Base-by-base conservation (phyloP, 2,113 vertebrate genomes). In the Felis catus region DNA sequence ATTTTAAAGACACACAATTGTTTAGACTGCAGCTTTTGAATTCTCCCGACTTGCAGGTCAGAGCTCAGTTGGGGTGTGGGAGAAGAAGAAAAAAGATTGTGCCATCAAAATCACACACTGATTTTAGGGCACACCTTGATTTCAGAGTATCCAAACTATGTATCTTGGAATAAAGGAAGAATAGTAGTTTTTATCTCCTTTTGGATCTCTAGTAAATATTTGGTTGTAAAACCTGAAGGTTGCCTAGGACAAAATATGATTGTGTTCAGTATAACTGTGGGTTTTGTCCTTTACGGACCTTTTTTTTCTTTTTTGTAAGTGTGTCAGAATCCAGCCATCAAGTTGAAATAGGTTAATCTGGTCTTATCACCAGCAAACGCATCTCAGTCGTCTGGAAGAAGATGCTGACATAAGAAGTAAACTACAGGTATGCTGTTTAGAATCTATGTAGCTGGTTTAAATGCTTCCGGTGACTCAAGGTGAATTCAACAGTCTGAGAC, bases 311-410 rank as follows among this genome's bases (percentile, higher is more conserved):
- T 12, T 41, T 21, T 80, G 41, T 92, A 36, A 63, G 15, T 14
- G 27, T 91, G 85, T 94, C 93, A 39, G 84, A 95, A 95, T 91
- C 53, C 12, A 78, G 85, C 15, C 23, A 33, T 70, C 48, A 89
- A 31, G 25, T 45, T 95, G 79, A 97, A 97, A 84, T 63, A 93
- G 86, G 85, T 97, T 93, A 85, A 51, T 95, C 78, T 83, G 55
- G 7, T 87, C 66, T 93, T 95, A 93, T 36, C 70, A n/a, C 48
- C 39, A 84, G 58, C 70, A 81, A 73, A 39, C 0, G 0, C 76
- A 65, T 41, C 74, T 95, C 48, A 70, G 33, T 94, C 86, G 82
- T 92, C 68, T 14, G 15, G 31, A 90, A 93, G 66, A 95, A 87
- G 79, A 87, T 41, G 45, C 4, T 31, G 65, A 68, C 68, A 6